Evolutionary conservation across 92 coral and sea anemone genomes (phyloP), one percentile per base, ranked within the genome.

Genomic region (Epizoanthus fatuus): DNA sequence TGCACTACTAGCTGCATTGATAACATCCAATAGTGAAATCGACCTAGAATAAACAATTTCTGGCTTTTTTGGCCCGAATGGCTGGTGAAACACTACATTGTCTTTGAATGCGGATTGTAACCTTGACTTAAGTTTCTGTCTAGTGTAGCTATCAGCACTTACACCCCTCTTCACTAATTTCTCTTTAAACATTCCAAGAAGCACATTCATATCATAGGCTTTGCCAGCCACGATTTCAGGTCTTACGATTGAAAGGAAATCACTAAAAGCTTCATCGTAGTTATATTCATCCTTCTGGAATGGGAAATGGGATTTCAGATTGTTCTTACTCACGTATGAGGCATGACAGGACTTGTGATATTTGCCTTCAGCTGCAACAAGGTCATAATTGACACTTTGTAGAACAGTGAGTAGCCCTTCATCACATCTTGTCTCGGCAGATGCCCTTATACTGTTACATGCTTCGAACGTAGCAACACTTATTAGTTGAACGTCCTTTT

Each of bases 101-200:
- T n/a, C n/a, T n/a, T n/a, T n/a, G n/a, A n/a, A n/a, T n/a, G n/a
- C n/a, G n/a, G n/a, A n/a, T n/a, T n/a, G n/a, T n/a, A n/a, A n/a
- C n/a, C n/a, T n/a, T n/a, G n/a, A n/a, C n/a, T n/a, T n/a, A n/a
- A n/a, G 86, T 29, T 69, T 86, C 56, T 86, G 90, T 51, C 80
- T 86, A 17, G 86, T 86, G 86, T 86, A 86, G 71, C 86, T 80
- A 16, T 55, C 59, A 2, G 80, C 86, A 52, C 69, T 32, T 68
- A 80, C 72, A 66, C 47, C 87, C 20, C 83, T 49, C 57, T 59
- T 32, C 5, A 22, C 3, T 58, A 83, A 38, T 51, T 29, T 29
- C 6, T 16, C 51, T 59, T 54, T 69, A 68, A 67, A 83, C 52
- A 47, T 44, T 3, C 62, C 15, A 17, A 80, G 20, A 5, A 80